A percentile compares a stretch with the other conserved stretches of the same genome.
These are phyloP conservation scores for Platyrinchus mystaceus DNA, from an alignment of 2,797 vertebrate species.

Conservation along the genomic window DNA sequence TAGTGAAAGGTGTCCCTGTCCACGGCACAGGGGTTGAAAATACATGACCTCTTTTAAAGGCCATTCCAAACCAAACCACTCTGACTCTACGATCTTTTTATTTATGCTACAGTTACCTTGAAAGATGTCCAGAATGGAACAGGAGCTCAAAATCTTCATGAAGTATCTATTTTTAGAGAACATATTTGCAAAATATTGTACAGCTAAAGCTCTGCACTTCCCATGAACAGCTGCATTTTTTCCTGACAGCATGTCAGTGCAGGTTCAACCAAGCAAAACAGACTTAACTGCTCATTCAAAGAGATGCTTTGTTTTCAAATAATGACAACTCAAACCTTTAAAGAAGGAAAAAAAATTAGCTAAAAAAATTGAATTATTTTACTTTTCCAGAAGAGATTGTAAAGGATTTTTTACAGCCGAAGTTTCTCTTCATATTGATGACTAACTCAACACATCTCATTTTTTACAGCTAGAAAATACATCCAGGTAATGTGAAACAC, in stretches of 20 bases:
- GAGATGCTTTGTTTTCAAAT: background rate
- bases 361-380: background rate
- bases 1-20: background rate
- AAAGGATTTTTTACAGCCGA: background rate
- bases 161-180: background rate
- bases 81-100: background rate
- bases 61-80: background rate
- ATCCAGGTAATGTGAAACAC: constrained; percentile 2
- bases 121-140: background rate
- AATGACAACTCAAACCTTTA: background rate
- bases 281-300: background rate
- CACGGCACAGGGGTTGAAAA: background rate
- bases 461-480: background rate
- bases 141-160: background rate
- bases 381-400: background rate
- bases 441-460: background rate
- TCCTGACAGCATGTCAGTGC: background rate
- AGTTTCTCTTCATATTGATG: background rate
- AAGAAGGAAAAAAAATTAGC: background rate
- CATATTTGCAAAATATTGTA: background rate
- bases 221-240: background rate
- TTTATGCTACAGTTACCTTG: background rate
- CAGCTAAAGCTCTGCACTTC: background rate
- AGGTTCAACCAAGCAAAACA: background rate
- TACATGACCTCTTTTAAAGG: background rate